Conservation (phyloP, 2,797 vertebrate genomes). For the Garrulus glandarius region DNA sequence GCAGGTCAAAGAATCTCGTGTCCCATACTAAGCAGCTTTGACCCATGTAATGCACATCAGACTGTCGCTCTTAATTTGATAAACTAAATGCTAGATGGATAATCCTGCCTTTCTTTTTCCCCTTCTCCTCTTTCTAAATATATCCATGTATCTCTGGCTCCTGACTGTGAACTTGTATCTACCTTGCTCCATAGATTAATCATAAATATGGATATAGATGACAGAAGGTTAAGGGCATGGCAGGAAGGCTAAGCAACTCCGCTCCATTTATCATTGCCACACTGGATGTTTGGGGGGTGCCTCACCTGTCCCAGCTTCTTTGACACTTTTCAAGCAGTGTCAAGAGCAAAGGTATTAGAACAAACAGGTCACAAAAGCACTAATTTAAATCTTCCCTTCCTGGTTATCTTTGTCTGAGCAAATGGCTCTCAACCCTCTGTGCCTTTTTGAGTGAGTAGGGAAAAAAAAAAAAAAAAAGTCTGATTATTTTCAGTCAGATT, state of each 20-base stretch:
- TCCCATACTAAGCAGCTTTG: conserved; percentile 38
- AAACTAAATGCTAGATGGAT: conserved; percentile 42
- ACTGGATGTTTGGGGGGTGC: neutral
- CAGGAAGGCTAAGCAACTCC: neutral
- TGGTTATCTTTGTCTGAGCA: neutral
- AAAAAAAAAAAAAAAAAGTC: neutral
- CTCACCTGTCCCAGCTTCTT: conserved; percentile 9
- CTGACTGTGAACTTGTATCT: neutral
- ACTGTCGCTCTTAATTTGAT: conserved; percentile 23
- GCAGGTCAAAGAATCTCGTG: neutral
- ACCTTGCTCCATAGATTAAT: conserved; percentile 35
- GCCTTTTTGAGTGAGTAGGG: neutral
- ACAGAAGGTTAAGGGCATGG: conserved; percentile 46
- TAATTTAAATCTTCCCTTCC: neutral
- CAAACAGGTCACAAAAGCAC: neutral
- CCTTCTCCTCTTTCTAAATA: conserved; percentile 57
- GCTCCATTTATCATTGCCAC: conserved; percentile 30
- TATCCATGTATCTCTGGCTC: conserved; percentile 16
- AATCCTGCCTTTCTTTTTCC: conserved; percentile 5
- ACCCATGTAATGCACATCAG: conserved; percentile 28
- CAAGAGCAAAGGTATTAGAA: conserved; percentile 28
- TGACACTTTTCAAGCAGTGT: neutral
- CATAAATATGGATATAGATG: conserved; percentile 58
- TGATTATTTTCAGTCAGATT: neutral
- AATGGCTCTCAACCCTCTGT: neutral